Base-by-base conservation (phyloP, 2,888 invertebrate species). In the Gasteruption jaculator region DNA sequence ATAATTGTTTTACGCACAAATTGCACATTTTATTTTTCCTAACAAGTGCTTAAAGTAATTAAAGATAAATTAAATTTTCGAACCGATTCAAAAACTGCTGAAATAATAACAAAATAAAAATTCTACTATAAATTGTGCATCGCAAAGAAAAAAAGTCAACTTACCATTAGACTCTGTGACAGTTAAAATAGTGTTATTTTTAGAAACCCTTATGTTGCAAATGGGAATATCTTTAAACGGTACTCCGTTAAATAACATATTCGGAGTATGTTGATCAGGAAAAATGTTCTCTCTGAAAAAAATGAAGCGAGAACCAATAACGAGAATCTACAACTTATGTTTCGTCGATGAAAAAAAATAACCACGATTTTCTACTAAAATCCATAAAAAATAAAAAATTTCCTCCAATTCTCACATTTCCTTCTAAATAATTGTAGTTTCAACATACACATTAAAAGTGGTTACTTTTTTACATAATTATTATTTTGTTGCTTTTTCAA, bases 111-210 rank as follows among this genome's bases (percentile, higher is more conserved):
- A 8, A 36, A 22, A 31, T 18, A 31, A 11, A 14, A 14, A 26
- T 16, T 19, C n/a, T n/a, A n/a, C n/a, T n/a, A n/a, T n/a, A n/a
- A n/a, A n/a, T n/a, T n/a, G n/a, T n/a, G n/a, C n/a, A n/a, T n/a
- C n/a, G n/a, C n/a, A n/a, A n/a, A n/a, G n/a, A n/a, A n/a, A n/a
- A n/a, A n/a, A n/a, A n/a, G 73, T 70, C 16, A 39, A 45, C 35
- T 57, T 70, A 71, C 91, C 91, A 65, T 77, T 77, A 44, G 74
- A 61, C 69, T 91, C 83, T 1, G 87, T 82, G 25, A 92, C 65
- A 7, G 77, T 76, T 43, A 95, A 76, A 41, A 93, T 84, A 7
- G 95, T 94, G 69, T 96, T 96, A 73, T 96, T 96, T 45, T 79
- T 79, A 7, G 86, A 82, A 0, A 89, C 85, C 60, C 83, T 78